Conservation (phyloP, 53 echinoderm and acorn worm genomes). For the Holothuria leucospilota region DNA sequence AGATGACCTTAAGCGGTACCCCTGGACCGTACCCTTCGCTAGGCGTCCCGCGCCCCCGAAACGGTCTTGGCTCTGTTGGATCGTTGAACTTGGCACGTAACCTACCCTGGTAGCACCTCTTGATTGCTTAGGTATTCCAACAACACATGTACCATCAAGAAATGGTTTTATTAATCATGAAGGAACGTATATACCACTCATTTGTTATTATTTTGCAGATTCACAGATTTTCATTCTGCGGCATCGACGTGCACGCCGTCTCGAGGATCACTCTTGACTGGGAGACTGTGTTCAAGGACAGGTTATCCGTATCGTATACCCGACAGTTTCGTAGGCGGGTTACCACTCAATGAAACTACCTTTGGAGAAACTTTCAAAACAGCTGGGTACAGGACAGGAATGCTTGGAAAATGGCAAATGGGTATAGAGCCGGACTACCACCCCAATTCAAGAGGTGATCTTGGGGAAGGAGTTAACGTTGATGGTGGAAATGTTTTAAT, state of each 20-base stretch:
- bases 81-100: too few relatives aligned
- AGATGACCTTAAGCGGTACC: too few relatives aligned
- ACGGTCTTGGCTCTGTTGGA: too few relatives aligned
- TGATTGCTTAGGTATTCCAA: too few relatives aligned
- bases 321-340: slow-evolving; percentile 44
- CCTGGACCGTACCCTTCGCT: too few relatives aligned
- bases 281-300: slow-evolving; percentile 68
- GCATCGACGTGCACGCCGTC: slow-evolving; percentile 81
- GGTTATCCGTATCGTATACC: slow-evolving; percentile 54
- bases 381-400: slow-evolving; percentile 73
- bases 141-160: too few relatives aligned
- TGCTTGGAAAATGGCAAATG: slow-evolving; percentile 82
- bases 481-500: too few relatives aligned
- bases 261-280: slow-evolving; percentile 70
- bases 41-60: too few relatives aligned
- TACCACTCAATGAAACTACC: slow-evolving; percentile 75
- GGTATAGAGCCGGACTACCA: slow-evolving; percentile 56
- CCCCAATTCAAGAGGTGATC: slow-evolving; percentile 62
- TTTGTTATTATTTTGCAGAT: slow-evolving; percentile 36
- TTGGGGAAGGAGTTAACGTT: too few relatives aligned
- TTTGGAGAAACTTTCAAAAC: slow-evolving; percentile 75
- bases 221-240: slow-evolving; percentile 75
- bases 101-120: too few relatives aligned
- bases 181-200: too few relatives aligned
- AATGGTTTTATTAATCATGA: too few relatives aligned